Conservation (phyloP, 2,888 invertebrate genomes). For the Microchrysa polita region DNA sequence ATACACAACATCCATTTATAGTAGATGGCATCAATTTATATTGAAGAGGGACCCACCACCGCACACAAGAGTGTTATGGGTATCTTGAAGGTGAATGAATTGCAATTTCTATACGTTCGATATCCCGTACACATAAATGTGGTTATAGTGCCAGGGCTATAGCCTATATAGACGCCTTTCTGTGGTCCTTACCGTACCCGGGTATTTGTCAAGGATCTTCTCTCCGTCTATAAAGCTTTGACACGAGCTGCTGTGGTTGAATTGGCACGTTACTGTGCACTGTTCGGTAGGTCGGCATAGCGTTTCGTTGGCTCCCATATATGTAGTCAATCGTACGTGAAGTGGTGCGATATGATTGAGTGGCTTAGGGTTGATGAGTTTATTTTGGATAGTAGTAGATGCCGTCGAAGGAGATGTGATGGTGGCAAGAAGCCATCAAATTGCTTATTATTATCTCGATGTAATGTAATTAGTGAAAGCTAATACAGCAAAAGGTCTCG, state of each 20-base stretch:
- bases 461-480: conserved; percentile 23
- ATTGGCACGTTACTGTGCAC: background rate
- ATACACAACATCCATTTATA: conserved; percentile 11
- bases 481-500: too few species aligned
- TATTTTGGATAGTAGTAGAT: conserved; percentile 11
- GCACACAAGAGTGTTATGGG: background rate
- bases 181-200: too few species aligned
- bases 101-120: background rate
- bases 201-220: too few species aligned
- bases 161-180: too few species aligned
- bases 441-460: conserved; percentile 1
- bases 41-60: background rate
- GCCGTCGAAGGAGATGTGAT: too few species aligned
- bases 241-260: background rate
- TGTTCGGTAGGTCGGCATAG: background rate
- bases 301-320: too few species aligned
- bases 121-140: background rate
- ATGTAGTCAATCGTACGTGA: background rate
- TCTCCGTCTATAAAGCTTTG: background rate
- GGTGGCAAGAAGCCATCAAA: background rate
- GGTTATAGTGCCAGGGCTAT: too few species aligned
- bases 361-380: conserved; percentile 34
- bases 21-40: background rate
- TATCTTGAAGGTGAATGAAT: conserved; percentile 28
- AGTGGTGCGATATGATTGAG: conserved; percentile 10